Base-by-base conservation (phyloP, 2,797 vertebrate genomes). In the Rallus crepitans region DNA sequence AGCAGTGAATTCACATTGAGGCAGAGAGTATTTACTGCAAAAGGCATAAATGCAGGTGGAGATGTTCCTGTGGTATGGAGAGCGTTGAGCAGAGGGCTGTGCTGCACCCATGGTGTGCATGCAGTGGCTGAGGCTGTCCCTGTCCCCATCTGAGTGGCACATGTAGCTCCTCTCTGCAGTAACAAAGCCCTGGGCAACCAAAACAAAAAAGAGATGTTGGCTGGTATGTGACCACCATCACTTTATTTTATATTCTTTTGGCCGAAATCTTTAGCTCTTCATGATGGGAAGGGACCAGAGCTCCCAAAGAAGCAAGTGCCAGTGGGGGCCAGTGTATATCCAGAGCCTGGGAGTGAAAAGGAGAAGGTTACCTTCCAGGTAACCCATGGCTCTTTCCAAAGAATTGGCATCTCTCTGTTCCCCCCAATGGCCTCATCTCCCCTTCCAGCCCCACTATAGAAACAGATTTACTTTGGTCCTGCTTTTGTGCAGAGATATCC, bases 1-100 rank as follows among this genome's bases (percentile, higher is more conserved):
- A 96, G 89, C 86, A 80, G 82, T n/a, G 53, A 92, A 88, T 95
- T 96, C 75, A 87, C 37, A 61, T 82, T 92, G 94, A 92, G 82
- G 71, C 87, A 94, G 83, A 57, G 72, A 66, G 59, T 83, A 92
- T 95, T 97, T 96, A 85, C 87, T 89, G 86, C 79, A 60, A 55
- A 89, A 85, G 53, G 48, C 66, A 61, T 63, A 30, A 78, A 84
- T 37, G 84, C 79, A 88, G 90, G 94, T 94, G 82, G 57, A 92
- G 90, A 45, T 0, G 3, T 68, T 68, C 52, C 85, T 93, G 78
- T 42, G 2, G 1, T 7, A 15, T 7, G 24, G 45, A 27, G 45
- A 59, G 9, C 0, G 0, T 13, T 47, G 11, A 0, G 6, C 11
- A 53, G 37, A 75, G 30, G 42, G 55, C 6, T 27, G 66, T 89